These are phyloP conservation scores for Barnardius zonarius DNA, from an alignment of 2,113 vertebrate species.

Conservation along the genomic window DNA sequence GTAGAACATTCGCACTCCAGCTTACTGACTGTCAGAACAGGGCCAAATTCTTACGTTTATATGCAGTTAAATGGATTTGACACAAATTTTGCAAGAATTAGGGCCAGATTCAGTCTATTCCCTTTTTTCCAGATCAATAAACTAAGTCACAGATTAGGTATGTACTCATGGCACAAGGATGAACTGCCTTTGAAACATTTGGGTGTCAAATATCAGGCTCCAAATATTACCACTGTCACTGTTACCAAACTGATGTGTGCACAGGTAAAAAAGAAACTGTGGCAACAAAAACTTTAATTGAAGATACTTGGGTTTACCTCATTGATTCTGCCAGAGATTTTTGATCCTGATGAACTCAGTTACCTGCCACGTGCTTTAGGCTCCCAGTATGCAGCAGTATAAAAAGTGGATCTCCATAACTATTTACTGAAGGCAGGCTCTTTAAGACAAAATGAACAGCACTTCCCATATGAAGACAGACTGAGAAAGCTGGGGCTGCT, in stretches of 20 bases:
- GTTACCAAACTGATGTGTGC: neutral
- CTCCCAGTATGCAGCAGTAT: neutral
- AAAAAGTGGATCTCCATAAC: neutral
- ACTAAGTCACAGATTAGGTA: neutral
- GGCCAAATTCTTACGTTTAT: conserved; percentile 38
- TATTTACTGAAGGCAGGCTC: neutral
- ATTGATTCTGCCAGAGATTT: neutral
- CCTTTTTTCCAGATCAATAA: neutral
- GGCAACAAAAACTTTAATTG: neutral
- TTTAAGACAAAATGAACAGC: neutral
- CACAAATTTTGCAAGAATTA: neutral
- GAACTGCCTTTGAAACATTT: neutral
- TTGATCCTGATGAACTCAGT: neutral
- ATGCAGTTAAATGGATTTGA: neutral
- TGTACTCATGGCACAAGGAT: fast-evolving
- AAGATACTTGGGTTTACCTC: neutral
- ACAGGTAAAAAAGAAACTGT: neutral
- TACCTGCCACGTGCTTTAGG: neutral
- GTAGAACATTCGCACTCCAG: conserved; percentile 59
- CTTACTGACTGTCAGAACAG: conserved; percentile 40
- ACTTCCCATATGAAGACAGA: too few species aligned
- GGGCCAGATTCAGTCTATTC: neutral
- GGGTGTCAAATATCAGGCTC: neutral
- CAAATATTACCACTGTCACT: neutral
- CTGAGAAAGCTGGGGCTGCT: too few species aligned